Percentiles rank a stretch among this genome's conserved stretches.
phyloP scores from a whole-genome alignment of 2,888 invertebrate species.

The Apotomis betuletana region DNA sequence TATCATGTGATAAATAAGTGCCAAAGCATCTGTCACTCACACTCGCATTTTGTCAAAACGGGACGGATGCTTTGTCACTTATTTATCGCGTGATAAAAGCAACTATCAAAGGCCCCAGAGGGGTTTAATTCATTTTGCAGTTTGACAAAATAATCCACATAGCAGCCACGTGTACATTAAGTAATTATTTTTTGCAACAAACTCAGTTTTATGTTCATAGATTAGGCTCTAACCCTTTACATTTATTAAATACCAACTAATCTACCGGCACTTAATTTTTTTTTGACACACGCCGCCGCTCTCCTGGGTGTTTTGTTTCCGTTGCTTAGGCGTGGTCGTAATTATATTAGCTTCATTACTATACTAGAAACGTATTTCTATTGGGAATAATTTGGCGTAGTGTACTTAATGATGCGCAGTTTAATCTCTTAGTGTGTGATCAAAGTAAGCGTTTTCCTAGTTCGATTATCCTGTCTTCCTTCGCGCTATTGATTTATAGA shows the following conservation, averaged over 20 bases:
- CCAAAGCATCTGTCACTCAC: no score
- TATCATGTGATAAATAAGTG: no score
- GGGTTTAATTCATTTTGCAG: no score
- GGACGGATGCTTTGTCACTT: no score
- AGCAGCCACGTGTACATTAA: no score
- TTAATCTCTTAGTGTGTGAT: constrained; percentile 9
- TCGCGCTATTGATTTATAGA: no score
- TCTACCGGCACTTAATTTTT: neutral
- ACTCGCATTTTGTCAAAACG: no score
- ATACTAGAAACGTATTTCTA: constrained; percentile 34
- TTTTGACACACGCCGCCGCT: constrained; percentile 33
- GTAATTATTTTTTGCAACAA: neutral
- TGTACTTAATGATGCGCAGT: constrained; percentile 18
- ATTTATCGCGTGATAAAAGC: no score
- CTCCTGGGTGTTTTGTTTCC: constrained; percentile 17
- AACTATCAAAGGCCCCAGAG: no score
- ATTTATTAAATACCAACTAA: constrained; percentile 6
- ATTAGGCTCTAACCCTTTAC: constrained; percentile 10
- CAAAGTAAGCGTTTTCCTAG: neutral
- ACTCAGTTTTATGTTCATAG: neutral
- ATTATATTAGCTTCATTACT: constrained; percentile 23
- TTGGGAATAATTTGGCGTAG: constrained; percentile 24
- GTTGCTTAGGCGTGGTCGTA: constrained; percentile 26
- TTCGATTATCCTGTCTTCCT: no score
- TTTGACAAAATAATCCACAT: no score